These are phyloP conservation scores for Leucophora obtusa DNA, from an alignment of 2,888 invertebrate species.

Conservation along the genomic window DNA sequence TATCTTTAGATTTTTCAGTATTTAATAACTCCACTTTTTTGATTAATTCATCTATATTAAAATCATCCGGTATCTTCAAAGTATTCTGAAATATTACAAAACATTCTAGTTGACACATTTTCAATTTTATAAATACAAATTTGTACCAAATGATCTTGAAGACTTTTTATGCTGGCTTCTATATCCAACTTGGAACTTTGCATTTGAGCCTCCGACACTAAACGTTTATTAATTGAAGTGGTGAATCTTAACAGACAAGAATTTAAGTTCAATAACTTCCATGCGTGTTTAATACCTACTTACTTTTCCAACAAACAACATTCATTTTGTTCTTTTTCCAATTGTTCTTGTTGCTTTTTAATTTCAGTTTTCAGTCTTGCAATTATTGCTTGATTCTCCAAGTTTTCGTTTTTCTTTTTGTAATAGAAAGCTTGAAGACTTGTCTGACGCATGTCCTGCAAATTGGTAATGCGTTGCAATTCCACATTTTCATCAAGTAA, in stretches of 20 bases:
- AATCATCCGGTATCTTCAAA: conserved; percentile 68
- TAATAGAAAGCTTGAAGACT: conserved; percentile 72
- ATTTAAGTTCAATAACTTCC: neutral
- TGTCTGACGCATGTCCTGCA: conserved; percentile 69
- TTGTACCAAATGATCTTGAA: conserved; percentile 69
- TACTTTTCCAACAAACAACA: conserved; percentile 71
- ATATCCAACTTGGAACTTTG: conserved; percentile 67
- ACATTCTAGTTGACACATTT: neutral
- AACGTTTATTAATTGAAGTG: conserved; percentile 66
- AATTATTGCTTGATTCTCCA: conserved; percentile 67
- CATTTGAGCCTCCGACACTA: conserved; percentile 68
- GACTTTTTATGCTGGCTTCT: conserved; percentile 68
- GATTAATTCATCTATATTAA: conserved; percentile 73
- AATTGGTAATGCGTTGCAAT: conserved; percentile 68
- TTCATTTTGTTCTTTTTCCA: conserved; percentile 68
- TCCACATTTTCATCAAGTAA: conserved; percentile 71
- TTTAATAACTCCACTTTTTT: conserved; percentile 70
- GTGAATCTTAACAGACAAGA: conserved; percentile 67
- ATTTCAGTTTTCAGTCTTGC: conserved; percentile 67
- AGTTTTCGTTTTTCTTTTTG: conserved; percentile 68
- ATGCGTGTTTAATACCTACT: neutral
- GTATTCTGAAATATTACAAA: conserved; percentile 61
- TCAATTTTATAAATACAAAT: neutral
- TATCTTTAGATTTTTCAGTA: conserved; percentile 63
- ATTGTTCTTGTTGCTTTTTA: conserved; percentile 66